Percentiles rank a stretch among this genome's conserved stretches.
These are phyloP conservation scores for Ceratitis capitata DNA, from an alignment of 1,140 invertebrate genomes.

Conservation along the genomic window DNA sequence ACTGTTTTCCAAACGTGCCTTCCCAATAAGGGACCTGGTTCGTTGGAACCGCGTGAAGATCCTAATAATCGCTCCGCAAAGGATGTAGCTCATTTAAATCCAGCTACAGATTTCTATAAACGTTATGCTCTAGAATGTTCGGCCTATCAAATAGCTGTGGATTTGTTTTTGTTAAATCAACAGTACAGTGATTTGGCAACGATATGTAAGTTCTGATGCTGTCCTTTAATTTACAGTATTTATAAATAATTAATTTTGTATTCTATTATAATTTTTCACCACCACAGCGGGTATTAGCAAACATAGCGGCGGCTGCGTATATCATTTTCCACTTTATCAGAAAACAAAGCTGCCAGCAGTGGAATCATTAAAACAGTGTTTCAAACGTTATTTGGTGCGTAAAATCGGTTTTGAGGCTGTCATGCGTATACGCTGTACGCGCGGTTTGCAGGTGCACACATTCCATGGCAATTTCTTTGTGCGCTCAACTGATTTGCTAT, in stretches of 20 bases:
- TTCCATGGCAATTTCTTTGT: constrained; percentile 99
- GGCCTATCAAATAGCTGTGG: constrained; percentile 94
- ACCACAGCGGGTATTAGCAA: constrained; percentile 87
- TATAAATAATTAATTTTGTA: neutral
- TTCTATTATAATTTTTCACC: neutral
- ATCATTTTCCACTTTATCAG: constrained; percentile 93
- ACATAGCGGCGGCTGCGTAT: constrained; percentile 93
- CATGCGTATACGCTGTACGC: constrained; percentile 95
- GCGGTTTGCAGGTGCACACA: constrained; percentile 93
- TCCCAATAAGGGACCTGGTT: constrained; percentile 91
- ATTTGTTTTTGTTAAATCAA: constrained; percentile 92
- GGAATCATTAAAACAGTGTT: constrained; percentile 79
- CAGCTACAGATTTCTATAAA: constrained; percentile 98
- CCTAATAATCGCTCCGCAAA: constrained; percentile 83
- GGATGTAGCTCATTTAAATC: constrained; percentile 86
- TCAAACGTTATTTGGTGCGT: constrained; percentile 91
- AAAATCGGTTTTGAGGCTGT: constrained; percentile 99
- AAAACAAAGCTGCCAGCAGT: constrained; percentile 75
- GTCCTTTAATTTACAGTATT: neutral
- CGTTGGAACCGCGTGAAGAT: constrained; percentile 86
- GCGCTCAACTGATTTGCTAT: constrained; percentile 94
- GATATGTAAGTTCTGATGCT: constrained; percentile 74
- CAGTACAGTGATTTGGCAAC: constrained; percentile 95
- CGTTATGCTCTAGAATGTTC: constrained; percentile 95
- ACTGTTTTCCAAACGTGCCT: constrained; percentile 93